These are phyloP conservation scores for Thalassoma bifasciatum DNA, from an alignment of 2,113 vertebrate species.

Conservation along the genomic window DNA sequence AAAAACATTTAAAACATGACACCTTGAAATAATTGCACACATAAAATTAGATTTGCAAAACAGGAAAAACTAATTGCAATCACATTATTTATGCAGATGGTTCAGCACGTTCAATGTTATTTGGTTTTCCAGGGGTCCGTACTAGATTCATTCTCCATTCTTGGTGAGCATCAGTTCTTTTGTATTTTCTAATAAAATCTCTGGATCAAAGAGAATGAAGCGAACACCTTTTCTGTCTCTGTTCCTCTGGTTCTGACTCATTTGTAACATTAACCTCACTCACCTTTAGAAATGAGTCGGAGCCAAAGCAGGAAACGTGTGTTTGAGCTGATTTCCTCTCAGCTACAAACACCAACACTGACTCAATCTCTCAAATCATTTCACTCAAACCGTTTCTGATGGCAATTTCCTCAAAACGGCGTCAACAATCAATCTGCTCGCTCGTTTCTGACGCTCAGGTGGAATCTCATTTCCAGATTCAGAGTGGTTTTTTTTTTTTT, in stretches of 20 bases:
- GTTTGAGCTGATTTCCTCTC: not conserved
- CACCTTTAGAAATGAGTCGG: not conserved
- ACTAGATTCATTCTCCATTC: too few species aligned
- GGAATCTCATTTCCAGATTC: too few species aligned
- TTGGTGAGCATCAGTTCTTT: too few species aligned
- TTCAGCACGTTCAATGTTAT: too few species aligned
- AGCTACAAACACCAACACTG: not conserved
- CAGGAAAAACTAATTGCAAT: too few species aligned
- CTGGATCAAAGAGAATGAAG: not conserved
- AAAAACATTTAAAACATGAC: too few species aligned
- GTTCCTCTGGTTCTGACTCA: not conserved
- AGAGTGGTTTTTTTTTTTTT: too few species aligned
- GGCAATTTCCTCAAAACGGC: not conserved
- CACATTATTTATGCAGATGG: too few species aligned
- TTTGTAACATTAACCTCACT: slow-evolving; percentile 6
- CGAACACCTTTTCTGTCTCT: not conserved
- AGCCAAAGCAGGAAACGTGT: slow-evolving; percentile 10
- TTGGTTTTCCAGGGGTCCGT: too few species aligned
- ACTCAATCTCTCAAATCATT: not conserved
- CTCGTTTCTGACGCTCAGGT: too few species aligned
- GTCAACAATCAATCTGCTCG: not conserved
- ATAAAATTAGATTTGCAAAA: too few species aligned
- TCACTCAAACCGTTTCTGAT: not conserved
- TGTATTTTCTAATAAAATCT: not conserved
- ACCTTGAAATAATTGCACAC: too few species aligned